A percentile compares a stretch with the other conserved stretches of the same genome.
Evolutionary conservation across 2,888 invertebrate species (phyloP).

Genomic region (Athalia cordata): DNA sequence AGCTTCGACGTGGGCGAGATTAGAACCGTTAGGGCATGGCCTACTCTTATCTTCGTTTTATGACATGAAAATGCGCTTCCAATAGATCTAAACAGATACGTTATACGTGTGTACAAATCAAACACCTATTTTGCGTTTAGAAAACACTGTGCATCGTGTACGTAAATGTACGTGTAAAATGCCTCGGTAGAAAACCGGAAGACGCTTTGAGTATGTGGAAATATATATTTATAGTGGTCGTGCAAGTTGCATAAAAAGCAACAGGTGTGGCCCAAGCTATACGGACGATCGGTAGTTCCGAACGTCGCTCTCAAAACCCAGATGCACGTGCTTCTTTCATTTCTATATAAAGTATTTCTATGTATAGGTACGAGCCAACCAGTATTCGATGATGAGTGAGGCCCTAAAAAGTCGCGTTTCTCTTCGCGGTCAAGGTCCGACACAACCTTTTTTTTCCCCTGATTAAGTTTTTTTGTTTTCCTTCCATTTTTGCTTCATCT

Average conservation of each 20-base stretch:
- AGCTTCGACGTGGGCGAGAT: no score
- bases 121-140: no score
- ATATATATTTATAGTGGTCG: not conserved
- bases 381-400: not conserved
- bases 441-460: no score
- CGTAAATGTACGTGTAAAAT: not conserved
- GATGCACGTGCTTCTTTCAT: constrained; percentile 12
- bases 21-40: no score
- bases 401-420: no score
- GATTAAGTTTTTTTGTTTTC: no score
- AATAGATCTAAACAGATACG: no score
- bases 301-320: constrained; percentile 36
- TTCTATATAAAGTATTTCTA: not conserved
- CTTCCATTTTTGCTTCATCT: no score
- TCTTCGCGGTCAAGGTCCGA: no score
- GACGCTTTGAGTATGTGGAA: not conserved
- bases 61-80: no score
- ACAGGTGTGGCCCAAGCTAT: constrained; percentile 34
- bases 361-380: not conserved
- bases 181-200: constrained; percentile 37
- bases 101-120: not conserved
- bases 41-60: no score
- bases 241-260: constrained; percentile 32
- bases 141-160: no score
- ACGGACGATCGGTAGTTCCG: constrained; percentile 6